A percentile compares a stretch with the other conserved stretches of the same genome.
Evolutionary conservation across 2,113 vertebrate species (phyloP).

Genomic region (Drymodes brunneopygia): DNA sequence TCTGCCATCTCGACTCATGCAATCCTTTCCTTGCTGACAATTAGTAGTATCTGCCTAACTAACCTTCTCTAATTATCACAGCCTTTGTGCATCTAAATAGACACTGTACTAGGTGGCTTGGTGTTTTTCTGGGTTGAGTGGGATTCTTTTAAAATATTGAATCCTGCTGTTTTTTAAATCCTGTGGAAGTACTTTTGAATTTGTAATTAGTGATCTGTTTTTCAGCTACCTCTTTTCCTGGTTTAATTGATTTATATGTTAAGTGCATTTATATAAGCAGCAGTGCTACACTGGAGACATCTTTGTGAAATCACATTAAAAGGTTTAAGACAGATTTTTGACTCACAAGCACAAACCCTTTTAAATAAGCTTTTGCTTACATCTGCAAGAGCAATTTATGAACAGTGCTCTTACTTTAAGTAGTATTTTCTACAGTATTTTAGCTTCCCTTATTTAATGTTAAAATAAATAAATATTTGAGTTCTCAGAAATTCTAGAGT

Average conservation of each 20-base stretch:
- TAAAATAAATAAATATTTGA: slow-evolving; percentile 43
- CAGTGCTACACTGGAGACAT: not conserved
- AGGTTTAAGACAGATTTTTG: not conserved
- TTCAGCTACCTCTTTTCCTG: not conserved
- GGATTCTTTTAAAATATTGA: not conserved
- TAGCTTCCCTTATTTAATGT: slow-evolving; percentile 12
- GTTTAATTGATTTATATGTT: not conserved
- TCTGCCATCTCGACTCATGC: not conserved
- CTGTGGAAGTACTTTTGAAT: not conserved
- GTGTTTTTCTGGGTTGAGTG: not conserved
- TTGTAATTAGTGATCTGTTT: not conserved
- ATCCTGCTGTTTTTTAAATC: not conserved
- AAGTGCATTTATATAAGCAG: not conserved
- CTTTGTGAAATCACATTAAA: not conserved
- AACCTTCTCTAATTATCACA: not conserved
- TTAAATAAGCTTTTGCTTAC: not conserved
- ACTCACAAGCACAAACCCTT: not conserved
- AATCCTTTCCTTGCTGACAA: not conserved
- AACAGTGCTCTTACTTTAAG: not conserved
- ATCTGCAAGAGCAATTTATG: not conserved
- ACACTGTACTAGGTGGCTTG: too few relatives aligned
- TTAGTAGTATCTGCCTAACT: not conserved
- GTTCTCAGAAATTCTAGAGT: not conserved
- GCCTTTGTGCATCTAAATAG: not conserved
- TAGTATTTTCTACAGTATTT: slow-evolving; percentile 24